phyloP scores from a whole-genome alignment of 2,113 vertebrate species.

The Edolisoma coerulescens region DNA sequence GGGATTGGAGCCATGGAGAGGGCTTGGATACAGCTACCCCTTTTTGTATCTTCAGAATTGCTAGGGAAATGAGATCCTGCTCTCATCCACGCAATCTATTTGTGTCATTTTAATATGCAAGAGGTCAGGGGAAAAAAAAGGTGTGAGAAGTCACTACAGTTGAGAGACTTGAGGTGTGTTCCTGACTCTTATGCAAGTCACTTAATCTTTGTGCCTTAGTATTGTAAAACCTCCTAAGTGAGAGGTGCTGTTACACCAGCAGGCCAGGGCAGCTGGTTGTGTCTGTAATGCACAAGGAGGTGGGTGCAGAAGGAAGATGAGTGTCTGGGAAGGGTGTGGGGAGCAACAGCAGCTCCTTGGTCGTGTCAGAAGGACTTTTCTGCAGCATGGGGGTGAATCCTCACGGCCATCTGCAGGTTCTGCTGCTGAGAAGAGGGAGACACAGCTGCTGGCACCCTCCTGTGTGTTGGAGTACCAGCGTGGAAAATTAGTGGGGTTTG shows the following conservation, averaged over 20 bases:
- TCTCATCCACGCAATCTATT: background rate
- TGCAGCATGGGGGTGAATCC: background rate
- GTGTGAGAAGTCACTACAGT: background rate
- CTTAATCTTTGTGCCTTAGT: slow-evolving; percentile 34
- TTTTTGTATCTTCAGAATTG: background rate
- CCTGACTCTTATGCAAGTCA: background rate
- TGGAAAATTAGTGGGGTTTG: background rate
- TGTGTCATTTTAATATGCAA: background rate
- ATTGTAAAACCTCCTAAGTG: background rate
- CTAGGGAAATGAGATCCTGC: background rate
- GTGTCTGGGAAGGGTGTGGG: background rate
- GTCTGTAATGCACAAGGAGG: background rate
- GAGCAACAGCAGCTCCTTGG: background rate
- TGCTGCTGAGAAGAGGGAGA: background rate
- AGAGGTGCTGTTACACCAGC: background rate
- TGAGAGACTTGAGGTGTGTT: background rate
- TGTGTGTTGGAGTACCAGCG: accelerated
- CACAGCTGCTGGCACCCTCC: background rate
- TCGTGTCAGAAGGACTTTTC: background rate
- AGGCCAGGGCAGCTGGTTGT: background rate
- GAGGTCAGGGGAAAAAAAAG: background rate
- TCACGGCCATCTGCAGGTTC: background rate
- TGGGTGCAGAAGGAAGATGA: background rate
- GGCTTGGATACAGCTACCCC: background rate
- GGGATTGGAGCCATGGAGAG: background rate